A percentile compares a stretch with the other conserved stretches of the same genome.
These are phyloP conservation scores for Petrolisthes manimaculis DNA, from an alignment of 2,888 invertebrate species.

Conservation along the genomic window DNA sequence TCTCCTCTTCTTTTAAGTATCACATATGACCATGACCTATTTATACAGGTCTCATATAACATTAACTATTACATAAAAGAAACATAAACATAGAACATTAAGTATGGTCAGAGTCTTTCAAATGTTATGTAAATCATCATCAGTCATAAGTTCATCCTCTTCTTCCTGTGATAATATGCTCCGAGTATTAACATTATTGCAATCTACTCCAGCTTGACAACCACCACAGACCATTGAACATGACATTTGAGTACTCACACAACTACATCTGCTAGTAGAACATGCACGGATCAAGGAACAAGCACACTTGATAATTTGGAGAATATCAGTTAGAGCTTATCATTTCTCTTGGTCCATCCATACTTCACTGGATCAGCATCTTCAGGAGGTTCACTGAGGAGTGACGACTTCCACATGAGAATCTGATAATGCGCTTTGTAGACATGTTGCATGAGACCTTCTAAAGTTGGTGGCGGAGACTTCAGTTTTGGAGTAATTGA, in stretches of 20 bases:
- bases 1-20: background rate
- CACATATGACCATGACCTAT: background rate
- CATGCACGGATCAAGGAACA: constrained; percentile 22
- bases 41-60: background rate
- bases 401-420: constrained; percentile 26
- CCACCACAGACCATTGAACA: constrained; percentile 24
- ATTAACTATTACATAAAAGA: background rate
- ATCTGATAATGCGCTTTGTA: constrained; percentile 32
- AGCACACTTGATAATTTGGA: constrained; percentile 21
- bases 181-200: constrained; percentile 28
- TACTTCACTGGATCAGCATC: constrained; percentile 31
- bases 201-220: constrained; percentile 26
- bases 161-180: constrained; percentile 12
- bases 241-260: constrained; percentile 30
- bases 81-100: background rate
- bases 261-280: constrained; percentile 28
- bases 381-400: constrained; percentile 23
- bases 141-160: background rate
- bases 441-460: constrained; percentile 35
- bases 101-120: background rate
- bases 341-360: constrained; percentile 35
- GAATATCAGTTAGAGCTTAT: constrained; percentile 18
- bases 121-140: background rate
- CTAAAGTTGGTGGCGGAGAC: constrained; percentile 27
- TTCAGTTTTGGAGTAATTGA: constrained; percentile 36